phyloP scores from a whole-genome alignment of 2,888 invertebrate genomes.

The Neuroscelio doddi region DNA sequence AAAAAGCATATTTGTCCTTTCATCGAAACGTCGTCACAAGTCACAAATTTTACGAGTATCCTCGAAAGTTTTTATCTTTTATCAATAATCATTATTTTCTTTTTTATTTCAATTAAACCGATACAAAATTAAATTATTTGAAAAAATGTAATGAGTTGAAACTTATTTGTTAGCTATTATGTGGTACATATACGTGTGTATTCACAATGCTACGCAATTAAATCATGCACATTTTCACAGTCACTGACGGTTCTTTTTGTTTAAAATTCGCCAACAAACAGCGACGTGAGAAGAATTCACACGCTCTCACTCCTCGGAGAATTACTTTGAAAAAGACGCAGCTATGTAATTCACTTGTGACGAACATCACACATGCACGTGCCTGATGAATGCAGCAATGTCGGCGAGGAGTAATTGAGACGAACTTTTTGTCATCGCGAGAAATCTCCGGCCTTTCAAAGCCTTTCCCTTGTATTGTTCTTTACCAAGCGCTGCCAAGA shows the following conservation, averaged over 20 bases:
- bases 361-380: constrained; percentile 30
- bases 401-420: constrained; percentile 36
- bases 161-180: constrained; percentile 5
- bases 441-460: constrained; percentile 46
- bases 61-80: constrained; percentile 17
- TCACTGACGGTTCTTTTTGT: constrained; percentile 29
- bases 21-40: constrained; percentile 22
- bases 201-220: constrained; percentile 31
- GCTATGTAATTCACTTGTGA: constrained; percentile 33
- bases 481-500: constrained; percentile 33
- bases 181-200: constrained; percentile 15
- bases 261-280: constrained; percentile 30
- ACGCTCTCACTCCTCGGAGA: constrained; percentile 55
- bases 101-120: too few relatives aligned
- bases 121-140: too few relatives aligned
- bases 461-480: constrained; percentile 48
- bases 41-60: constrained; percentile 28
- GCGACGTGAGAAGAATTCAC: constrained; percentile 58
- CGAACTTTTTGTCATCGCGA: constrained; percentile 46
- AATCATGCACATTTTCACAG: constrained; percentile 34
- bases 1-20: constrained; percentile 22
- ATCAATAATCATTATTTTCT: too few relatives aligned
- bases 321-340: constrained; percentile 28
- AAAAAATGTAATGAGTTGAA: too few relatives aligned
- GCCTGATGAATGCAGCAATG: constrained; percentile 23